These are phyloP conservation scores for Drosophila fungiperda DNA, from an alignment of 2,888 invertebrate genomes.

Conservation along the genomic window DNA sequence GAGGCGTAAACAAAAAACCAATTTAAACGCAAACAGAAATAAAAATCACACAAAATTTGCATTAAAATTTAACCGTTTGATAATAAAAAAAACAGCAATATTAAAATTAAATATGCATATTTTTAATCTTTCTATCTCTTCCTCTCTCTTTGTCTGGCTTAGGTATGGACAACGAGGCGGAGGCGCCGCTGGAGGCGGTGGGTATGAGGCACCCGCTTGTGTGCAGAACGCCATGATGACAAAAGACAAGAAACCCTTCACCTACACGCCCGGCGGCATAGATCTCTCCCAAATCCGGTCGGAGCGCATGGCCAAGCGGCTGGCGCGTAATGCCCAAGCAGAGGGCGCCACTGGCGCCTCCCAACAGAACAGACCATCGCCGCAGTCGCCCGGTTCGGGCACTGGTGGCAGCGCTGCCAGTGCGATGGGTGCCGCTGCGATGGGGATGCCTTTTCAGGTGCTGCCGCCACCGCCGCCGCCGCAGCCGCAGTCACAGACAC, in stretches of 20 bases:
- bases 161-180: conserved; percentile 85
- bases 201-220: conserved; percentile 92
- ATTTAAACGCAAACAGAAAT: conserved; percentile 1
- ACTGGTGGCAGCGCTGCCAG: conserved; percentile 84
- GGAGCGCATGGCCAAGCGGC: conserved; percentile 94
- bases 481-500: conserved; percentile 57
- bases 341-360: conserved; percentile 89
- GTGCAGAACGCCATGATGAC: conserved; percentile 98
- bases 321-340: conserved; percentile 89
- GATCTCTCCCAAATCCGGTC: conserved; percentile 95
- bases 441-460: conserved; percentile 78
- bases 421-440: conserved; percentile 78
- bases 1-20: conserved; percentile 24
- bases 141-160: conserved; percentile 24
- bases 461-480: conserved; percentile 86
- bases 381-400: conserved; percentile 73
- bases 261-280: conserved; percentile 97
- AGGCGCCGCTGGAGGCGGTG: conserved; percentile 70
- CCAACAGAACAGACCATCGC: conserved; percentile 85
- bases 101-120: conserved; percentile 37
- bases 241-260: conserved; percentile 98
- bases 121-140: conserved; percentile 1
- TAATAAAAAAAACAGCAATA: conserved; percentile 20
- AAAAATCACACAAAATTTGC: conserved; percentile 44
- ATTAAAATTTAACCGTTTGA: conserved; percentile 50